Conservation (phyloP, 2,113 vertebrate genomes). For the Calyptommatus sinebrachiatus region DNA sequence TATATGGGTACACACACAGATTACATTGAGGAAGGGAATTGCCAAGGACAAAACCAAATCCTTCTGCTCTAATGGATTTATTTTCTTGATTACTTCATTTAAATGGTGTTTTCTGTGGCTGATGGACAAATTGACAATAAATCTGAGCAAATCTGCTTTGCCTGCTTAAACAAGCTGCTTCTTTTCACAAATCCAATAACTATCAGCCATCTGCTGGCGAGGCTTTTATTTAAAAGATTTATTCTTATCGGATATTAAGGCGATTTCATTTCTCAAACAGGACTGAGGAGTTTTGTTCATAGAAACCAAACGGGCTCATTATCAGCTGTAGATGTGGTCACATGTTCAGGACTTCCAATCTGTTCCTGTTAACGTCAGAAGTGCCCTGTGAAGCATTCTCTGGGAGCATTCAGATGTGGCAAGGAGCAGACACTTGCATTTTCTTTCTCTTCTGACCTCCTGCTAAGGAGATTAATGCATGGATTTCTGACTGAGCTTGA, state of each 20-base stretch:
- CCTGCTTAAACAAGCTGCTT: slow-evolving; percentile 17
- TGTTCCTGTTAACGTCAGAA: background rate
- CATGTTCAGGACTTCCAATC: background rate
- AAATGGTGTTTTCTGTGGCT: background rate
- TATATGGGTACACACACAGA: background rate
- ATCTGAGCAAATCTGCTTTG: slow-evolving; percentile 25
- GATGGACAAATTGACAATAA: background rate
- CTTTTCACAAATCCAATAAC: slow-evolving; percentile 30
- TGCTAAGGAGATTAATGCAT: slow-evolving; percentile 26
- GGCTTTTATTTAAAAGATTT: slow-evolving; percentile 49
- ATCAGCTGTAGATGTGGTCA: slow-evolving; percentile 27
- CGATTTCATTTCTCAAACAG: slow-evolving; percentile 48
- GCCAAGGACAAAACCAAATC: background rate
- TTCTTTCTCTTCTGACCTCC: background rate
- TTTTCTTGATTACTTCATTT: slow-evolving; percentile 6
- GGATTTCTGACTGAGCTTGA: slow-evolving; percentile 34
- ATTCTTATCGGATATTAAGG: slow-evolving; percentile 35
- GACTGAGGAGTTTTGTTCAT: slow-evolving; percentile 32
- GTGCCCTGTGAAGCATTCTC: slow-evolving; percentile 3
- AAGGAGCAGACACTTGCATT: background rate
- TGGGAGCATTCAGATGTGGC: slow-evolving; percentile 4
- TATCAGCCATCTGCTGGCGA: slow-evolving; percentile 27
- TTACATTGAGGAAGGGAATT: background rate
- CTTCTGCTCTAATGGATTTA: slow-evolving; percentile 1
- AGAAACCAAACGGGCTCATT: slow-evolving; percentile 28